Conservation (phyloP, 2,888 invertebrate species). For the Craniophora ligustri region DNA sequence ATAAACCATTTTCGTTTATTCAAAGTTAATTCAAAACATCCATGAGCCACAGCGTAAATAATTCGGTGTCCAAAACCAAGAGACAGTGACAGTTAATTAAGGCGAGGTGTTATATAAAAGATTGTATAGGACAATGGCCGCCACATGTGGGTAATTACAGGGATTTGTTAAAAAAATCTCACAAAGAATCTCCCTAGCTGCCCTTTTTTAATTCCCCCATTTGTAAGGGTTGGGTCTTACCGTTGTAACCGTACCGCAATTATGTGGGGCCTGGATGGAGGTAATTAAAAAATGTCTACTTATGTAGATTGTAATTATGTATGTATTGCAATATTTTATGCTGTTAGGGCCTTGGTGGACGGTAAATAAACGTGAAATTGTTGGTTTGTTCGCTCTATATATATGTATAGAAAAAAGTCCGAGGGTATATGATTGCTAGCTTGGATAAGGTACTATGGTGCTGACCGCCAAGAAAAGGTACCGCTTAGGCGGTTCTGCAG, state of each 20-base stretch:
- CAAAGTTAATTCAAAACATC: neutral
- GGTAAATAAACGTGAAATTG: no score
- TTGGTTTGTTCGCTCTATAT: no score
- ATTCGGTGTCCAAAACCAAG: neutral
- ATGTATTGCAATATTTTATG: slow-evolving; percentile 2
- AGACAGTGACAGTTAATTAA: slow-evolving; percentile 31
- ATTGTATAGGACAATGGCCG: slow-evolving; percentile 14
- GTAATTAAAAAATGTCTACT: slow-evolving; percentile 39
- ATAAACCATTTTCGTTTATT: neutral
- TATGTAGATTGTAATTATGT: slow-evolving; percentile 6
- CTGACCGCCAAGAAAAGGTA: no score
- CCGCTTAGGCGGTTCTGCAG: no score
- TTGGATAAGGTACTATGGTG: no score
- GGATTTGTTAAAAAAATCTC: slow-evolving; percentile 25
- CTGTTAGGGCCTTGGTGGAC: no score
- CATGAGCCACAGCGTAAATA: slow-evolving; percentile 4
- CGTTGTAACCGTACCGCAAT: slow-evolving; percentile 33
- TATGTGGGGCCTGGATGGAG: slow-evolving; percentile 5
- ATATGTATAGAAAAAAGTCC: no score
- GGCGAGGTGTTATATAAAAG: slow-evolving; percentile 22
- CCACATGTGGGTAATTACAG: slow-evolving; percentile 41
- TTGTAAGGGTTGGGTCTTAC: slow-evolving; percentile 37
- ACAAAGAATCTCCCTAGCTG: slow-evolving; percentile 30
- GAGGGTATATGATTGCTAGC: no score
- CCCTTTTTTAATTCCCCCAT: slow-evolving; percentile 47